Evolutionary conservation across 2,797 vertebrate genomes (phyloP).

Genomic region (Carcharodon carcharias): DNA sequence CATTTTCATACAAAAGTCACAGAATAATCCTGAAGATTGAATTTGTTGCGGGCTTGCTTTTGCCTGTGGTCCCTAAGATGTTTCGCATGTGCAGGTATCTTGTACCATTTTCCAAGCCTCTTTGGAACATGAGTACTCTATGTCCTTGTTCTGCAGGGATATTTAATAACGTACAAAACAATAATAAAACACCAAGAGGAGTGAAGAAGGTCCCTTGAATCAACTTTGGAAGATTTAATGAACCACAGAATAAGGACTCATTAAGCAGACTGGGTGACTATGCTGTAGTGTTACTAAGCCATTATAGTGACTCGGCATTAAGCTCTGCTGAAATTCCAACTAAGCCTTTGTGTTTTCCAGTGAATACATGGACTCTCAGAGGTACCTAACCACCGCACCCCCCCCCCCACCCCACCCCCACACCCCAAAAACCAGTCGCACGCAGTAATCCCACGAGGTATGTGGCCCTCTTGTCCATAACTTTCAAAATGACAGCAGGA

Average conservation of each 20-base stretch:
- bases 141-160: neutral
- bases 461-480: constrained; percentile 59
- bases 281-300: neutral
- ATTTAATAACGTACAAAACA: neutral
- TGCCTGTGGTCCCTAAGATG: accelerated
- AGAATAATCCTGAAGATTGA: too few species aligned
- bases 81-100: too few species aligned
- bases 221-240: constrained; percentile 10
- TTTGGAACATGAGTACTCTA: neutral
- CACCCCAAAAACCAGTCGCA: neutral
- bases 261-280: constrained; percentile 3
- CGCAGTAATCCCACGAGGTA: constrained; percentile 61
- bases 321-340: neutral
- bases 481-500: constrained; percentile 66
- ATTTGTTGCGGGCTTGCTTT: neutral
- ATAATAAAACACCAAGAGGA: neutral
- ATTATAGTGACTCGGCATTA: neutral
- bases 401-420: neutral
- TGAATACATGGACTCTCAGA: constrained; percentile 6
- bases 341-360: constrained; percentile 17
- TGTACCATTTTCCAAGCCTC: neutral
- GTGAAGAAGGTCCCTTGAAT: neutral
- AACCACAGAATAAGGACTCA: neutral
- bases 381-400: neutral
- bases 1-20: neutral